Conservation (phyloP, 1,140 invertebrate genomes). For the Drosophila pallidifrons region DNA sequence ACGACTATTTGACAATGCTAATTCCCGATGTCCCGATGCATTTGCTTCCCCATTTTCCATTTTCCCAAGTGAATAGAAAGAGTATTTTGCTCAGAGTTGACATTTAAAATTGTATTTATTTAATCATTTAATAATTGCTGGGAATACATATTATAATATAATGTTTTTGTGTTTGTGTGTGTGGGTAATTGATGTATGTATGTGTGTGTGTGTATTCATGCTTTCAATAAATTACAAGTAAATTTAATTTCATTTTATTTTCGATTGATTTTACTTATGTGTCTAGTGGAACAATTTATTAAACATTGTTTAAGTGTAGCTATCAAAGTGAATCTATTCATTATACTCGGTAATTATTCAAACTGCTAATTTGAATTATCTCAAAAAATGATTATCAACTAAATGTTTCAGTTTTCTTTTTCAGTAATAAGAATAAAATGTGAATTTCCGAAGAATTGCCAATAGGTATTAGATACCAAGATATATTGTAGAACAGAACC, state of each 20-base stretch:
- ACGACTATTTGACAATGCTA: neutral
- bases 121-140: constrained; percentile 82
- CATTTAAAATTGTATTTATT: constrained; percentile 84
- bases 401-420: neutral
- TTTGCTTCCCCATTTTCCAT: neutral
- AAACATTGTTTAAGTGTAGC: constrained; percentile 62
- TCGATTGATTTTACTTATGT: constrained; percentile 61
- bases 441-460: constrained; percentile 20
- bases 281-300: constrained; percentile 76
- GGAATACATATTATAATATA: constrained; percentile 75
- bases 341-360: constrained; percentile 20
- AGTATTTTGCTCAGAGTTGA: constrained; percentile 60
- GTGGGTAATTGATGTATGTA: constrained; percentile 29
- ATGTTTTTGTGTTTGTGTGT: constrained; percentile 60
- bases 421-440: neutral
- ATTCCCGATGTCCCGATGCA: neutral
- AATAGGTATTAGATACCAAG: constrained; percentile 73
- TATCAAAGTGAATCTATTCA: constrained; percentile 25
- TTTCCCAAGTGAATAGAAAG: constrained; percentile 10
- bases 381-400: constrained; percentile 11
- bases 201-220: constrained; percentile 46
- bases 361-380: constrained; percentile 11
- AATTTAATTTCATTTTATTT: constrained; percentile 71
- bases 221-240: constrained; percentile 77
- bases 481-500: constrained; percentile 37